Evolutionary conservation across 2,113 vertebrate genomes (phyloP).

Genomic region (Empidonax traillii): DNA sequence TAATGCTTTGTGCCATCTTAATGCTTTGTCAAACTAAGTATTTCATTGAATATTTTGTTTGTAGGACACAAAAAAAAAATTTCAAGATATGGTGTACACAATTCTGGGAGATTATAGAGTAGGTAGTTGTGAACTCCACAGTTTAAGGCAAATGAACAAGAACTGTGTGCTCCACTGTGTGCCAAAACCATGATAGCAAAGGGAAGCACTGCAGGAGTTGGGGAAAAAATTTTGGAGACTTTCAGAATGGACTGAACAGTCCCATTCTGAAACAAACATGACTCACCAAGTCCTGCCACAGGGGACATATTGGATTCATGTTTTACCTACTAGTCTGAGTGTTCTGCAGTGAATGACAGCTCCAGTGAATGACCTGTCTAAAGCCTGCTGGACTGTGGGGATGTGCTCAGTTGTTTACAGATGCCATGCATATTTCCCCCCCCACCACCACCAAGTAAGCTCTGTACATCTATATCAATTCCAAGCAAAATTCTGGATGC

Average conservation of each 20-base stretch:
- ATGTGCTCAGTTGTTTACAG: background rate
- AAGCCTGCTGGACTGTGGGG: background rate
- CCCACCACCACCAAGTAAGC: background rate
- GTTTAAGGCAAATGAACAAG: background rate
- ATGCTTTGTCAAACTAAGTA: background rate
- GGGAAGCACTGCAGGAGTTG: background rate
- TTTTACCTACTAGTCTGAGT: background rate
- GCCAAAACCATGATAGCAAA: background rate
- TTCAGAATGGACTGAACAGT: background rate
- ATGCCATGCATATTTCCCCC: background rate
- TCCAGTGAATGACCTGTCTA: background rate
- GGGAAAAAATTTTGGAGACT: background rate
- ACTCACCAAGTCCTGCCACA: background rate
- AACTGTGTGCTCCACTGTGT: background rate
- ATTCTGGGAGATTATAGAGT: background rate
- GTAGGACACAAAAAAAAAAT: background rate
- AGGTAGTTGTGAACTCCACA: background rate
- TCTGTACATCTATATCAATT: background rate
- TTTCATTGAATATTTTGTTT: background rate
- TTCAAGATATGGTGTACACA: background rate
- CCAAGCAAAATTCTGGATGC: background rate
- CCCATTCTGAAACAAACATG: background rate
- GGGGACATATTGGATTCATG: accelerated
- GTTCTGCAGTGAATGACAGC: background rate
- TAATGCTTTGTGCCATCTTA: background rate